A percentile compares a stretch with the other conserved stretches of the same genome.
phyloP scores from a whole-genome alignment of 2,888 invertebrate species.

The Microchrysa polita region DNA sequence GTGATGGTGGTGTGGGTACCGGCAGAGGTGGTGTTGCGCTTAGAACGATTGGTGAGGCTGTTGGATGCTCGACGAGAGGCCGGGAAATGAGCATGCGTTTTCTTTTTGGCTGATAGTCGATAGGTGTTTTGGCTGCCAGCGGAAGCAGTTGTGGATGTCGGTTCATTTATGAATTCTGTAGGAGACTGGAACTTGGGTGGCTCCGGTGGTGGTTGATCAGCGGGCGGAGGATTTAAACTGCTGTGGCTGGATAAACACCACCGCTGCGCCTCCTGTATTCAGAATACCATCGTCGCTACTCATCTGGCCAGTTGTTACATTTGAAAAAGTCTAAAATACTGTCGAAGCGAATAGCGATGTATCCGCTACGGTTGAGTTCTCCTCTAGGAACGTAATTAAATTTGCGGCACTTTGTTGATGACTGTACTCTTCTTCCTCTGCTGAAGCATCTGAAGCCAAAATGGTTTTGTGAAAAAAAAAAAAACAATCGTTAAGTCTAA shows the following conservation, averaged over 20 bases:
- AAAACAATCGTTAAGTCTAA: too few relatives aligned
- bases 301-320: slow-evolving; percentile 55
- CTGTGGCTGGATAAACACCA: too few relatives aligned
- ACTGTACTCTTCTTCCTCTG: slow-evolving; percentile 55
- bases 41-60: not conserved
- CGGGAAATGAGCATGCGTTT: slow-evolving; percentile 83
- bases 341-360: slow-evolving; percentile 66
- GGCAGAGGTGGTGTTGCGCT: slow-evolving; percentile 12
- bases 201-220: slow-evolving; percentile 48
- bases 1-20: slow-evolving; percentile 36
- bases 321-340: slow-evolving; percentile 70
- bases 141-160: not conserved
- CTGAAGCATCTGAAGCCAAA: too few relatives aligned
- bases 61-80: slow-evolving; percentile 62
- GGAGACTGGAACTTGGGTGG: slow-evolving; percentile 62
- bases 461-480: too few relatives aligned
- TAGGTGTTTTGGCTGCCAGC: slow-evolving; percentile 66
- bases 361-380: not conserved
- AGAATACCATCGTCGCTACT: slow-evolving; percentile 12
- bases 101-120: slow-evolving; percentile 74
- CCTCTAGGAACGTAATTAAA: slow-evolving; percentile 34
- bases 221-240: not conserved
- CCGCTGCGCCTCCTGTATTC: not conserved
- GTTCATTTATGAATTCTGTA: slow-evolving; percentile 54
- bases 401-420: slow-evolving; percentile 16